A percentile compares a stretch with the other conserved stretches of the same genome.
These are phyloP conservation scores for Adrianichthys oophorus DNA, from an alignment of 2,797 vertebrate genomes.

Conservation along the genomic window DNA sequence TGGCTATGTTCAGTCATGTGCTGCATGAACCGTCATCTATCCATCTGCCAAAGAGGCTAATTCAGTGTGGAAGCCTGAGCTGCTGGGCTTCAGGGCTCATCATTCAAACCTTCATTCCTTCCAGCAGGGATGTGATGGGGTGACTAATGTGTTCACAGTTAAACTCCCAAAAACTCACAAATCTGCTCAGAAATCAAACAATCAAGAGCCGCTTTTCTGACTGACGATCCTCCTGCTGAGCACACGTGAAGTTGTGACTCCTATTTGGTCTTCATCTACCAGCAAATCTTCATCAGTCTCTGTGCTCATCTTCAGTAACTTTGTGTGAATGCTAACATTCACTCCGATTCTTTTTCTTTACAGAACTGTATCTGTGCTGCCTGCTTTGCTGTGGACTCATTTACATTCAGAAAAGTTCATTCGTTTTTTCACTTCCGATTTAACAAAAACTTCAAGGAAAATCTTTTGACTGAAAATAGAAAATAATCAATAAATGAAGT, in stretches of 20 bases:
- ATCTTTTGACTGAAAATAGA: too few species aligned
- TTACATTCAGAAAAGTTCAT: too few species aligned
- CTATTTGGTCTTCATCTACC: not conserved
- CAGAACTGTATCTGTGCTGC: too few species aligned
- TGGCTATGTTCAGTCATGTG: slow-evolving; percentile 16
- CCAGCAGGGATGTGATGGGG: slow-evolving; percentile 59
- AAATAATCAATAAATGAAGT: too few species aligned
- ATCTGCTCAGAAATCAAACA: slow-evolving; percentile 39
- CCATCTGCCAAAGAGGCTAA: slow-evolving; percentile 33
- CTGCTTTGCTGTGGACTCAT: too few species aligned
- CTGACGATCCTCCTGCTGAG: slow-evolving; percentile 5
- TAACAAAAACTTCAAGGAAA: too few species aligned
- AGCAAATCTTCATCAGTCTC: not conserved
- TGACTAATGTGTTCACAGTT: slow-evolving; percentile 44
- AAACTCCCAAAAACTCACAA: slow-evolving; percentile 29
- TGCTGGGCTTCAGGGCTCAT: slow-evolving; percentile 39
- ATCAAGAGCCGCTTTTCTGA: slow-evolving; percentile 26
- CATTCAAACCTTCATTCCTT: slow-evolving; percentile 53
- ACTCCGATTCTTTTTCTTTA: too few species aligned
- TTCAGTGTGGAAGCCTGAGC: slow-evolving; percentile 26
- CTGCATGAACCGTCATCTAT: slow-evolving; percentile 32
- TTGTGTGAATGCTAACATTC: too few species aligned
- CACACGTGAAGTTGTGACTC: not conserved
- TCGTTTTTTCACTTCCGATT: too few species aligned
- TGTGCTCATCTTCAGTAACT: too few species aligned